Base-by-base conservation (phyloP, 2,888 invertebrate species). In the Eurytoma californica region DNA sequence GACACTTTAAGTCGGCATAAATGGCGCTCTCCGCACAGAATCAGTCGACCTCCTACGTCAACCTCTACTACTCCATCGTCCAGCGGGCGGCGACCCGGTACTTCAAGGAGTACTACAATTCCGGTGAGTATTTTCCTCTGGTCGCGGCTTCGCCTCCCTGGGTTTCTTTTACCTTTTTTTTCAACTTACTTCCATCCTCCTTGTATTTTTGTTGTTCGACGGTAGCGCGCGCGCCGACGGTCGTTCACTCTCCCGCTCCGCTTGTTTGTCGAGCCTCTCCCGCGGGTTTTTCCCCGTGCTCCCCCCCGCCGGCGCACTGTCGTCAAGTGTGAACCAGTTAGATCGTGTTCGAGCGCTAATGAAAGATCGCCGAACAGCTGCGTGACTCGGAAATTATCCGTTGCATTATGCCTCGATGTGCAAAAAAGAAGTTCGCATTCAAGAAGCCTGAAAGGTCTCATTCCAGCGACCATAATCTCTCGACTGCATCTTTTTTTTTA, bases 41-140 rank as follows among this genome's bases (percentile, higher is more conserved):
- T 85, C 90, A 90, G 89, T 92, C 93, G 84, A 93, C 93, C 88
- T 93, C 93, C 90, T 93, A 93, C 91, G 93, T 94, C 91, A 94
- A 93, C 91, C 91, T 94, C 86, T 93, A 93, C 91, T 93, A 93
- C 91, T 93, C 93, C 86, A 93, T 93, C 90, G 93, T 93, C 91
- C 93, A 93, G 91, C 92, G 93, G 86, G 93, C 93, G 83, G 93
- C 93, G 85, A 92, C 93, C 89, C 93, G 93, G 89, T 93, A 93
- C 87, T 90, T 93, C 86, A 93, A 93, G 92, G 93, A 94, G 88
- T 93, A 93, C 88, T 93, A 93, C 91, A 93, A 93, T 86, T 92
- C 93, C 90, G 93, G 93, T 93, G 90, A 91, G 92, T 88, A 74
- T 72, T 5, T 3, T 24, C 49, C 13, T 67, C 30, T 7, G 30